phyloP scores from a whole-genome alignment of 1,140 invertebrate species.

The Myzus persicae region DNA sequence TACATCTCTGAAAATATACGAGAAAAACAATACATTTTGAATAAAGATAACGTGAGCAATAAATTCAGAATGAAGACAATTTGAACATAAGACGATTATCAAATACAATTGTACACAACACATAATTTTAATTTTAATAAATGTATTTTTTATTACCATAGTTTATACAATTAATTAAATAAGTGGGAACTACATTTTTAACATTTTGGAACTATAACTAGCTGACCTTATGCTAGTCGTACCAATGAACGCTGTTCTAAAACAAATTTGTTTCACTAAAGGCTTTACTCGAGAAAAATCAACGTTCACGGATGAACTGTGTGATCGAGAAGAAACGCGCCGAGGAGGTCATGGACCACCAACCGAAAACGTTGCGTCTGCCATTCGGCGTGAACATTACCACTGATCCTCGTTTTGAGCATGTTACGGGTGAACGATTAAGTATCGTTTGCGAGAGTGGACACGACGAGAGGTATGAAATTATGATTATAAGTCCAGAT shows the following conservation, averaged over 20 bases:
- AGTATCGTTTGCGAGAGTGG: slow-evolving; percentile 85
- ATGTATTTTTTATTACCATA: no score
- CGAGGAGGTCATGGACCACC: slow-evolving; percentile 80
- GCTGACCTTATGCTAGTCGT: not conserved
- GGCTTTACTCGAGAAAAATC: slow-evolving; percentile 77
- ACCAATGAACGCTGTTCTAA: not conserved
- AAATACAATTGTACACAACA: no score
- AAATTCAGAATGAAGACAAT: no score
- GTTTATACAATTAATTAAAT: not conserved
- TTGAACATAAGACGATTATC: not conserved
- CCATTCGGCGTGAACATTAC: slow-evolving; percentile 73
- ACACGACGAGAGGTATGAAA: slow-evolving; percentile 60
- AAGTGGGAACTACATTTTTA: not conserved
- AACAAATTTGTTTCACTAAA: slow-evolving; percentile 59
- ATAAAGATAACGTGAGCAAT: not conserved
- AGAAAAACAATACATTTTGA: not conserved
- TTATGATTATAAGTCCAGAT: not conserved
- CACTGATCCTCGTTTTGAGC: slow-evolving; percentile 76
- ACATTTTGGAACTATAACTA: not conserved
- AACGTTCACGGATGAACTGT: slow-evolving; percentile 83
- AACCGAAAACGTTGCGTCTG: slow-evolving; percentile 71
- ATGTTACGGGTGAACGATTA: slow-evolving; percentile 82
- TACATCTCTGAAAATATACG: not conserved
- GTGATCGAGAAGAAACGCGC: slow-evolving; percentile 84
- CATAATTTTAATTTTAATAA: no score